Conservation (phyloP, 2,888 invertebrate genomes). For the Flabesymbios commensalis region DNA sequence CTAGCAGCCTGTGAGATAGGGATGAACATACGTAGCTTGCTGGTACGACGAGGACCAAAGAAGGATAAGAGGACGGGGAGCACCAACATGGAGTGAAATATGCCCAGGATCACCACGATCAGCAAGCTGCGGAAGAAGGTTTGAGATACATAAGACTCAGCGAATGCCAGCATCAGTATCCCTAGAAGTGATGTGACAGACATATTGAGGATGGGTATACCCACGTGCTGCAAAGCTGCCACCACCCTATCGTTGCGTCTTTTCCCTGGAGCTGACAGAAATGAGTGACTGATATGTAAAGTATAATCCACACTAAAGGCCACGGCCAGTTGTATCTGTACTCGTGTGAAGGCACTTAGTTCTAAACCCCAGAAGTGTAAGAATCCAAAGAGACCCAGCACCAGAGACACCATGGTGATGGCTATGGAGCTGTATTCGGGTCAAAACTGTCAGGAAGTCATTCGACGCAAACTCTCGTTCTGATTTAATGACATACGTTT, state of each 20-base stretch:
- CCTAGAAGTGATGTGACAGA: slow-evolving; percentile 71
- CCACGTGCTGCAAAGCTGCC: slow-evolving; percentile 29
- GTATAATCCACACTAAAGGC: slow-evolving; percentile 48
- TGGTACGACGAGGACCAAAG: slow-evolving; percentile 31
- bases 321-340: slow-evolving; percentile 47
- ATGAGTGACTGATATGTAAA: slow-evolving; percentile 36
- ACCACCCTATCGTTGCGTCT: slow-evolving; percentile 32
- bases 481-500: too few relatives aligned
- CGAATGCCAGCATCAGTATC: slow-evolving; percentile 81
- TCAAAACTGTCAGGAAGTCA: too few relatives aligned
- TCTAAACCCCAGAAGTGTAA: slow-evolving; percentile 42
- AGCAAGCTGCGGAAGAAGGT: slow-evolving; percentile 98
- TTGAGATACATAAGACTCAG: slow-evolving; percentile 90
- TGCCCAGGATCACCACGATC: slow-evolving; percentile 90
- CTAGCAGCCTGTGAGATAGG: too few relatives aligned
- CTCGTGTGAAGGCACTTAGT: slow-evolving; percentile 47
- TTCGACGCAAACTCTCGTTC: too few relatives aligned
- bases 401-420: slow-evolving; percentile 42
- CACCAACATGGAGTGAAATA: slow-evolving; percentile 88
- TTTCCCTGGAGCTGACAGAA: slow-evolving; percentile 30
- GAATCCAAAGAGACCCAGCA: slow-evolving; percentile 46
- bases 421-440: too few relatives aligned
- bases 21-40: slow-evolving; percentile 28
- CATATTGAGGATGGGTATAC: slow-evolving; percentile 36
- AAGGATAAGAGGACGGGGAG: slow-evolving; percentile 69